phyloP scores from a whole-genome alignment of 1,140 invertebrate genomes.

The Neoseiulus cucumeris region DNA sequence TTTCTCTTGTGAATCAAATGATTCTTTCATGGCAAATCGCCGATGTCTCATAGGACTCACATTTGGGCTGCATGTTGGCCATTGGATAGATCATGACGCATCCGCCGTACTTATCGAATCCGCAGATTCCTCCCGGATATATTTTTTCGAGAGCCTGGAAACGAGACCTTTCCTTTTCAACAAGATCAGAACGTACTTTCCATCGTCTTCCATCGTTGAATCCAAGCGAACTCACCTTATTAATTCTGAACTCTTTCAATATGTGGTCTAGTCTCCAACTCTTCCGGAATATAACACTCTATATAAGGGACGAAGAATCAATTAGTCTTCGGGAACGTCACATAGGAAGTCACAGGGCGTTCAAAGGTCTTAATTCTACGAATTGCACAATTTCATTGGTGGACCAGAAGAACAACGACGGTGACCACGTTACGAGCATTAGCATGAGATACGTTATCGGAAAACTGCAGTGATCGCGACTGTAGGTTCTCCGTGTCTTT shows the following conservation, averaged over 20 bases:
- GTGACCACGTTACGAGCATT: background rate
- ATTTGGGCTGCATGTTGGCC: background rate
- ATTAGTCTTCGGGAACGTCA: background rate
- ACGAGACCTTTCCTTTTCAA: background rate
- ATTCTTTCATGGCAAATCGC: background rate
- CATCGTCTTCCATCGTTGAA: background rate
- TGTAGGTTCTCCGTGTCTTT: too few species aligned
- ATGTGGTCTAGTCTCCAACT: background rate
- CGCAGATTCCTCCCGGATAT: background rate
- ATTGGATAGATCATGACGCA: conserved; percentile 6
- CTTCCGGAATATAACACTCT: background rate
- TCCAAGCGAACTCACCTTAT: background rate
- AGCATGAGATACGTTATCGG: background rate
- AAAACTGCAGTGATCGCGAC: too few species aligned
- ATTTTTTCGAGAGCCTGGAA: background rate
- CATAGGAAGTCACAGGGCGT: background rate
- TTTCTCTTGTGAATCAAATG: background rate
- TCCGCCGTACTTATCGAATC: background rate
- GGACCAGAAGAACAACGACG: background rate
- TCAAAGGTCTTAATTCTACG: background rate
- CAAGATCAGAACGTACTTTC: background rate
- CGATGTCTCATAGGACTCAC: background rate
- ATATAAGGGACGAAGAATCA: background rate
- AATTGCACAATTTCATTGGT: background rate
- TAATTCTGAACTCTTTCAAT: background rate